Evolutionary conservation across 2,113 vertebrate species (phyloP), one percentile per base, ranked within the genome.

Genomic region (Scomber japonicus): DNA sequence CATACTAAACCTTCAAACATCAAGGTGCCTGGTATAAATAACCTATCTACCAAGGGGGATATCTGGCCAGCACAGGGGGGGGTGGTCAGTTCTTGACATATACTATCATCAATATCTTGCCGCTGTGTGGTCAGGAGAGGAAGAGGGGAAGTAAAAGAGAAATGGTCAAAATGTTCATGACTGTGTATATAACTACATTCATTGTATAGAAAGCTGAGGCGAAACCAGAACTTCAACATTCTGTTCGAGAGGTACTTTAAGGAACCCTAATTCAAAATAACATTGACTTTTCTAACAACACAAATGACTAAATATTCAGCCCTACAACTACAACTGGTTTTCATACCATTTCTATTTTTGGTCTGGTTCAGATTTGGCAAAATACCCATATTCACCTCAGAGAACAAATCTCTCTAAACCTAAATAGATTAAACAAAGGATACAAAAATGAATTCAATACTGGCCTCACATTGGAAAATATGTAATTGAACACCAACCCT

Each of bases 1-100:
- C 74, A 82, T 51, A 51, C 57, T 55, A 61, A 85, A 84, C 84
- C 88, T 84, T 89, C 75, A 77, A 84, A 78, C 86, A 90, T 86
- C 79, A 89, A 86, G 74, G 68, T 80, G 48, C 17, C 16, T 73
- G 54, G 67, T 81, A 53, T 88, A 72, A 88, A 83, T 80, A 86
- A 88, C 62, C 59, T 63, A 68, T 78, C 77, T 68, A 83, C 61
- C 27, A 65, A 73, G 73, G 77, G 73, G 73, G 53, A 75, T 82
- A 75, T 68, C 57, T 72, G 56, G 79, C 61, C 70, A 35, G 64
- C 80, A 76, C 46, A 84, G 70, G 66, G 44, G 24, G 49, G 62
- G 54, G 40, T 7, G 21, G 81, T 57, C 74, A 57, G 75, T 51
- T 85, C 65, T 54, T 67, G 72, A 86, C 81, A 88, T 75, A 72